A percentile compares a stretch with the other conserved stretches of the same genome.
Evolutionary conservation across 2,888 invertebrate genomes (phyloP).

Genomic region (Halictus quadricinctus): DNA sequence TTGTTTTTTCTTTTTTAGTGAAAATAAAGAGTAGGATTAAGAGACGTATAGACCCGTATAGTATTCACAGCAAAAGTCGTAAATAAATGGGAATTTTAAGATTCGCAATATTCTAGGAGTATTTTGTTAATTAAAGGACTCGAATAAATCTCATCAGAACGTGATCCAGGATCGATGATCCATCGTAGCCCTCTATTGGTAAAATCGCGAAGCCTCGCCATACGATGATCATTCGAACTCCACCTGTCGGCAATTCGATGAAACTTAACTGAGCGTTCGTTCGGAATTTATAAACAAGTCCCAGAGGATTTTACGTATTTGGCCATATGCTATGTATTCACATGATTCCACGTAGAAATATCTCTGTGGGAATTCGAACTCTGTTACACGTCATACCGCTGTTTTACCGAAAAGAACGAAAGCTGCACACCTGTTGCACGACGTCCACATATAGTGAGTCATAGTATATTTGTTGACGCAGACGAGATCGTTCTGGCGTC

Average conservation of each 20-base stretch:
- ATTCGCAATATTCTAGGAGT: background rate
- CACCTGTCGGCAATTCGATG: conserved; percentile 30
- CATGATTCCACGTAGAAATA: background rate
- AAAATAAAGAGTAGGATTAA: background rate
- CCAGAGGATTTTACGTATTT: background rate
- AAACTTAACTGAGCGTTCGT: background rate
- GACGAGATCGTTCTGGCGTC: background rate
- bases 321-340: background rate
- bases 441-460: background rate
- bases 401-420: background rate
- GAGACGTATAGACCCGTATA: background rate
- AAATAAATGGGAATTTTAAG: background rate
- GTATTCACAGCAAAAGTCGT: background rate
- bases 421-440: conserved; percentile 40
- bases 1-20: background rate
- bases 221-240: conserved; percentile 2
- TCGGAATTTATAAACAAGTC: background rate
- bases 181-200: conserved; percentile 6
- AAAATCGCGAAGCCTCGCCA: background rate
- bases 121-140: background rate
- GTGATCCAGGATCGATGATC: background rate
- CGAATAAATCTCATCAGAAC: background rate
- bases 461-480: background rate
- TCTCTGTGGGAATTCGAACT: background rate
- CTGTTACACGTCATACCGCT: background rate